Conservation (phyloP, 2,113 vertebrate species). For the Oreochromis aureus region DNA sequence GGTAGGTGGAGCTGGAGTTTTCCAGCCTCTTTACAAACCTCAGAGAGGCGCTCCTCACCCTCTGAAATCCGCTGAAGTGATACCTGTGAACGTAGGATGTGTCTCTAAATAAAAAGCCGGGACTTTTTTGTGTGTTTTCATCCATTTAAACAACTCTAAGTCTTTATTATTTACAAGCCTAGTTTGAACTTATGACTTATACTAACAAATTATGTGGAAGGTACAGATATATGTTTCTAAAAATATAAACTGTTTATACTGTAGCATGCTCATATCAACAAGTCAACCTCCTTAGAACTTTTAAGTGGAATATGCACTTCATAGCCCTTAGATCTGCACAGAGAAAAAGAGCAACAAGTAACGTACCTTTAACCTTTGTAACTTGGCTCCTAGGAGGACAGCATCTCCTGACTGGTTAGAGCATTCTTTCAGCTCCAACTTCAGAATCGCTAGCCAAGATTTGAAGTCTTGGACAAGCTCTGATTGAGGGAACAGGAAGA, state of each 20-base stretch:
- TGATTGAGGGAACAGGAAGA: constrained; percentile 45
- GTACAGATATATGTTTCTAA: background rate
- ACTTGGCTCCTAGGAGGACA: constrained; percentile 74
- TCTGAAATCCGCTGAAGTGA: constrained; percentile 72
- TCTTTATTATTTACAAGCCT: background rate
- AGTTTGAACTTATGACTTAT: background rate
- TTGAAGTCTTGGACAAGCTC: constrained; percentile 85
- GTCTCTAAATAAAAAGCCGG: background rate
- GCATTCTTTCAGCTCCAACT: constrained; percentile 75
- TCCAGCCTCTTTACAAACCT: constrained; percentile 80
- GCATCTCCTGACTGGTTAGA: constrained; percentile 80
- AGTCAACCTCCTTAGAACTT: background rate
- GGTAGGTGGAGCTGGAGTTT: constrained; percentile 78
- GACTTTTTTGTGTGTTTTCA: background rate
- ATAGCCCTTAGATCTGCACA: background rate
- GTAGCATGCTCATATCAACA: background rate
- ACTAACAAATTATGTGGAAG: background rate
- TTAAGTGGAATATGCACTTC: background rate
- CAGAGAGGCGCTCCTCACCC: constrained; percentile 77
- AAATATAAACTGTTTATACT: background rate
- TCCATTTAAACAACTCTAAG: background rate
- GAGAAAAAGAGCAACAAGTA: background rate
- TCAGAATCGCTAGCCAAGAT: constrained; percentile 79
- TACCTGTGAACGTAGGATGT: constrained; percentile 57
- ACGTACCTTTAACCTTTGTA: constrained; percentile 83